phyloP scores from a whole-genome alignment of 2,113 vertebrate genomes.

The pig (Sus scrofa) region DNA sequence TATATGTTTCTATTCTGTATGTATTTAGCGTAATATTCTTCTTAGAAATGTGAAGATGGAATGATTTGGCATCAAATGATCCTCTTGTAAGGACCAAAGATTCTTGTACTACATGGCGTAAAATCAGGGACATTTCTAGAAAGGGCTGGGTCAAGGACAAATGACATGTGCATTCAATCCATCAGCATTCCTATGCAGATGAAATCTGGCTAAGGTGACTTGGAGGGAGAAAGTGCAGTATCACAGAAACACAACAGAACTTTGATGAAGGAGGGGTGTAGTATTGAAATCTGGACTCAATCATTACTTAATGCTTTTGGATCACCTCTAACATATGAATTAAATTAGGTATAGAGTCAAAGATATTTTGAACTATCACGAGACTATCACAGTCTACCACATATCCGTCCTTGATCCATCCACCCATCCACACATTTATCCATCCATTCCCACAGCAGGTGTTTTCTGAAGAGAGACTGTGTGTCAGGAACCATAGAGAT shows the following conservation, averaged over 20 bases:
- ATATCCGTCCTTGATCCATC: not conserved
- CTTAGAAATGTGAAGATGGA: not conserved
- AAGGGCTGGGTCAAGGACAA: not conserved
- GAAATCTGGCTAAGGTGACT: not conserved
- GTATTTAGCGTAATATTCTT: not conserved
- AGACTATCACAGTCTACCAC: not conserved
- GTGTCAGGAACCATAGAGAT: not conserved
- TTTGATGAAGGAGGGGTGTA: not conserved
- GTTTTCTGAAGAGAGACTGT: not conserved
- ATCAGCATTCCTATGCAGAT: not conserved
- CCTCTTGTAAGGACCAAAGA: not conserved
- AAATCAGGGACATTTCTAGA: not conserved
- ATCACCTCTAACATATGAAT: not conserved
- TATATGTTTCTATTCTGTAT: not conserved
- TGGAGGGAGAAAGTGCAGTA: not conserved
- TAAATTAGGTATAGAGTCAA: not conserved
- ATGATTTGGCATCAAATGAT: not conserved
- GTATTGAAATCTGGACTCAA: not conserved
- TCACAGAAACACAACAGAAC: not conserved
- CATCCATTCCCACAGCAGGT: not conserved
- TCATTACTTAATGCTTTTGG: not conserved
- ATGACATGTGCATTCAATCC: not conserved
- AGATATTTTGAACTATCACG: not conserved
- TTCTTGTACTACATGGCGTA: not conserved
- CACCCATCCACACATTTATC: not conserved